phyloP scores from a whole-genome alignment of 2,888 invertebrate species.

The Lysandra bellargus region DNA sequence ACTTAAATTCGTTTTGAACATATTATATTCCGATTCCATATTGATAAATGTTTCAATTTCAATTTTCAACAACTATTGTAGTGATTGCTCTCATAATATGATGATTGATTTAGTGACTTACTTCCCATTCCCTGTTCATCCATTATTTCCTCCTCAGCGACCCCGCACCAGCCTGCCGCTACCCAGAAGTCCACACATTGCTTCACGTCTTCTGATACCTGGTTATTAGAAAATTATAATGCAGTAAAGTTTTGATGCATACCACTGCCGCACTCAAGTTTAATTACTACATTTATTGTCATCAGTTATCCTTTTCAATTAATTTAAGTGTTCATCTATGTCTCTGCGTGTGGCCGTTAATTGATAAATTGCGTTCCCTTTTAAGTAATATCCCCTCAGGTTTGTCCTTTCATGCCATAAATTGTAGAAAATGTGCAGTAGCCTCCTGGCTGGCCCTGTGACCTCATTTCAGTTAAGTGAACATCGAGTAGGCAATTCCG shows the following conservation, averaged over 20 bases:
- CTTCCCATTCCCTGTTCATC: conserved; percentile 67
- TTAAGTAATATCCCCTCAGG: not conserved
- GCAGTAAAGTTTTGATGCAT: not conserved
- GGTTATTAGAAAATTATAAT: conserved; percentile 29
- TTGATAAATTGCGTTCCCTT: not conserved
- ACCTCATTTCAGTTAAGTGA: conserved; percentile 19
- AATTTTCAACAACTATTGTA: not conserved
- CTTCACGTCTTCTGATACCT: conserved; percentile 76
- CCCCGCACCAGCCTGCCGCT: conserved; percentile 74
- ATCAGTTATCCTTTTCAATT: no score
- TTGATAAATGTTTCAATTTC: not conserved
- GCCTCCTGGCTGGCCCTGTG: not conserved
- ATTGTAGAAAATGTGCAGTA: not conserved
- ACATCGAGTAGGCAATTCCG: not conserved
- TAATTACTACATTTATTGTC: not conserved
- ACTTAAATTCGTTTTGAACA: not conserved
- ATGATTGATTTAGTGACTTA: conserved; percentile 41
- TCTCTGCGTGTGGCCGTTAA: not conserved
- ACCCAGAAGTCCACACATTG: conserved; percentile 74
- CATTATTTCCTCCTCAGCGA: conserved; percentile 68
- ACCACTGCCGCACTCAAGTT: not conserved
- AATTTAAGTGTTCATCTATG: no score
- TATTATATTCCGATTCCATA: not conserved
- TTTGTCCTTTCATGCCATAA: not conserved
- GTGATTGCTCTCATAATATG: not conserved